These are phyloP conservation scores for Varecia variegata DNA, from an alignment of 2,797 vertebrate species.

Conservation along the genomic window DNA sequence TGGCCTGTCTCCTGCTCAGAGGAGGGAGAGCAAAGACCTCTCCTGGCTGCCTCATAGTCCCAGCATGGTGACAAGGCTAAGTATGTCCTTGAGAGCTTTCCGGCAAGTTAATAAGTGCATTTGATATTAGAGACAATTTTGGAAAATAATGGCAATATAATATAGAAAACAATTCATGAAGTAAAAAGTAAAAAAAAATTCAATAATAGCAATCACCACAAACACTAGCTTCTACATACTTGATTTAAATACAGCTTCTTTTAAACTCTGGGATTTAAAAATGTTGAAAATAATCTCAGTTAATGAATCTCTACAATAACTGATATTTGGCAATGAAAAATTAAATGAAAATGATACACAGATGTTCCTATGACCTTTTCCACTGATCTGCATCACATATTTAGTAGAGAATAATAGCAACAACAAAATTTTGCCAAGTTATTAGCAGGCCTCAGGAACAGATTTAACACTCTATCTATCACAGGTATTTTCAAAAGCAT, in stretches of 20 bases:
- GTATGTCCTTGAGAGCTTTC: background rate
- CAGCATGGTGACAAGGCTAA: background rate
- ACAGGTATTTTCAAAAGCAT: background rate
- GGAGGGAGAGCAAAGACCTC: background rate
- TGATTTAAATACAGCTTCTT: background rate
- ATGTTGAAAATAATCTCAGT: constrained; percentile 9
- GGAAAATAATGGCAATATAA: background rate
- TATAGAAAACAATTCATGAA: background rate
- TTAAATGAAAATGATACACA: background rate
- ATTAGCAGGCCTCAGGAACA: background rate
- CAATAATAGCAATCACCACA: background rate
- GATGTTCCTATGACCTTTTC: background rate
- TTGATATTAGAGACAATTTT: background rate
- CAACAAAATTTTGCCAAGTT: background rate
- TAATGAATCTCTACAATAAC: background rate
- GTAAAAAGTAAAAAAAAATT: constrained; percentile 20
- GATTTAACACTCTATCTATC: background rate
- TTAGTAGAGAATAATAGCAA: background rate
- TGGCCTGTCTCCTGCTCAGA: background rate
- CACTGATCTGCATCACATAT: background rate
- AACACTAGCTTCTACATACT: background rate
- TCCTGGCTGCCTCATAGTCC: background rate
- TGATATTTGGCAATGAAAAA: background rate
- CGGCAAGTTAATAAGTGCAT: background rate
- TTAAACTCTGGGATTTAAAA: background rate